A percentile compares a stretch with the other conserved stretches of the same genome.
phyloP scores from a whole-genome alignment of 2,113 vertebrate species.

The Gambusia affinis region DNA sequence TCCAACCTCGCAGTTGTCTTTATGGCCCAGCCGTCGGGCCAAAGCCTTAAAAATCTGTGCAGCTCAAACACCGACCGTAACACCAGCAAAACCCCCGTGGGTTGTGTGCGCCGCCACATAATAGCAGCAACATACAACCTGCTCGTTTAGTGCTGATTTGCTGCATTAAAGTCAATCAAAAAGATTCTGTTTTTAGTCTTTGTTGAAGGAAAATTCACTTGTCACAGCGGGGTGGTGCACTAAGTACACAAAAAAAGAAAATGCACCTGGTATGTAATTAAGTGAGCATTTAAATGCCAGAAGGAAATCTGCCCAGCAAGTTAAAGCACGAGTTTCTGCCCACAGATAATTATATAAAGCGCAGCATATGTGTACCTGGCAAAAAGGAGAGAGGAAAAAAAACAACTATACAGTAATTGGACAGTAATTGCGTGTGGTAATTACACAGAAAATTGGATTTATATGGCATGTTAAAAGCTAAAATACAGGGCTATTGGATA shows the following conservation, averaged over 20 bases:
- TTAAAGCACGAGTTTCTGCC: not conserved
- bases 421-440: not conserved
- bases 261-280: not conserved
- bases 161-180: not conserved
- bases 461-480: not conserved
- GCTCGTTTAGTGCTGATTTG: not conserved
- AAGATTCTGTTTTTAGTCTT: not conserved
- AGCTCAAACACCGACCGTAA: not conserved
- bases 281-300: not conserved
- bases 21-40: not conserved
- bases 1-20: not conserved
- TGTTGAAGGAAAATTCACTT: not conserved
- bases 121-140: not conserved
- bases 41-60: not conserved
- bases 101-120: not conserved
- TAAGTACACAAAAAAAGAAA: not conserved
- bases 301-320: slow-evolving; percentile 1
- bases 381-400: not conserved
- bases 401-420: not conserved
- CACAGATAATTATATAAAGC: not conserved
- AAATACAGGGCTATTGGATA: not conserved
- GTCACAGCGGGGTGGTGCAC: not conserved
- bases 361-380: not conserved
- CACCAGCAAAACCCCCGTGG: not conserved
- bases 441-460: not conserved